phyloP scores from a whole-genome alignment of 2,888 invertebrate species.

The Ecliptopera silaceata region DNA sequence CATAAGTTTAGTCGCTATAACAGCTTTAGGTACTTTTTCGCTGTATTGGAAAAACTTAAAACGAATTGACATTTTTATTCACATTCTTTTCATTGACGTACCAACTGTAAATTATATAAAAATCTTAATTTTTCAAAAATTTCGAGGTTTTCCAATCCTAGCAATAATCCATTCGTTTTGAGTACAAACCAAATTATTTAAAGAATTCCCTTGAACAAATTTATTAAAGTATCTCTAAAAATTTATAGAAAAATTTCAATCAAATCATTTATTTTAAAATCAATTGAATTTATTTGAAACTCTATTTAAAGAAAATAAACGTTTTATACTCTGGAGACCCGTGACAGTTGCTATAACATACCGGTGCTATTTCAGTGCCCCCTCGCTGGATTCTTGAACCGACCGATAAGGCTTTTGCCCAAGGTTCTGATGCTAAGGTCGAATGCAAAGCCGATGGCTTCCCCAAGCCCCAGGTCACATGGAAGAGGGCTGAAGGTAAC shows the following conservation, averaged over 20 bases:
- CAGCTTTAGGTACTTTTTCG: slow-evolving; percentile 45
- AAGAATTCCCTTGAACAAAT: neutral
- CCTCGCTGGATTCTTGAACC: slow-evolving; percentile 98
- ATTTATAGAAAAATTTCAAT: neutral
- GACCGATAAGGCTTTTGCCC: slow-evolving; percentile 97
- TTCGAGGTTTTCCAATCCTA: slow-evolving; percentile 13
- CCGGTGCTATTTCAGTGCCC: slow-evolving; percentile 87
- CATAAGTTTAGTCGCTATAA: slow-evolving; percentile 45
- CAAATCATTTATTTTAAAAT: neutral
- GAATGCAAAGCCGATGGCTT: slow-evolving; percentile 98
- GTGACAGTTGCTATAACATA: slow-evolving; percentile 43
- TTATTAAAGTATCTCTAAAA: neutral
- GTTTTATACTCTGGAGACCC: slow-evolving; percentile 4
- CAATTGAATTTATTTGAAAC: neutral
- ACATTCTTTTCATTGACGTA: neutral
- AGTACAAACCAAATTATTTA: neutral
- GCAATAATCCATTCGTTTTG: slow-evolving; percentile 3
- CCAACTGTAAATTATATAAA: neutral
- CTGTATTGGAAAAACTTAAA: slow-evolving; percentile 33
- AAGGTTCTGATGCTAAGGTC: slow-evolving; percentile 96
- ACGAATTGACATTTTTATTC: neutral
- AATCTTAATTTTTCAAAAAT: neutral
- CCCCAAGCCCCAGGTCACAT: slow-evolving; percentile 96
- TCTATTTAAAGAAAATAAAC: neutral
- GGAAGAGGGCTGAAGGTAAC: slow-evolving; percentile 98